phyloP scores from a whole-genome alignment of 2,888 invertebrate species.

The Trissolcus japonicus region DNA sequence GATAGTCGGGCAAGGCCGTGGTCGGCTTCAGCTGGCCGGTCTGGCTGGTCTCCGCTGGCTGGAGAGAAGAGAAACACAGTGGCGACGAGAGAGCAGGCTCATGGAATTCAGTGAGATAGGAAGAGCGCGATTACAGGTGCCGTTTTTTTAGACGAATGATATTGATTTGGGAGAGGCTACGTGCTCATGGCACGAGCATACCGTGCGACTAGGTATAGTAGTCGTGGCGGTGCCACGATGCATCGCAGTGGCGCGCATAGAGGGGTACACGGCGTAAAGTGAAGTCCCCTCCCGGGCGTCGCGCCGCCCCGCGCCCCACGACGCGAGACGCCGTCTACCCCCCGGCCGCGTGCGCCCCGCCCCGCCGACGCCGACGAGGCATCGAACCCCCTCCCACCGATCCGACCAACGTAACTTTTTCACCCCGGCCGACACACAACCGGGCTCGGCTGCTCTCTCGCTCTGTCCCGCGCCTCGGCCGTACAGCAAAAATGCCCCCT shows the following conservation, averaged over 20 bases:
- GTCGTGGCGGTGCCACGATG: conserved; percentile 69
- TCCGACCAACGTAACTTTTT: conserved; percentile 63
- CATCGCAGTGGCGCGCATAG: conserved; percentile 70
- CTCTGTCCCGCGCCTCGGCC: conserved; percentile 20
- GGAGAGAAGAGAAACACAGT: conserved; percentile 28
- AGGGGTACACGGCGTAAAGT: conserved; percentile 26
- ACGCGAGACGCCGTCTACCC: conserved; percentile 54
- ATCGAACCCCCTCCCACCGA: conserved; percentile 28
- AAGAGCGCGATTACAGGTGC: conserved; percentile 63
- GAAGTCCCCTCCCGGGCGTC: conserved; percentile 75
- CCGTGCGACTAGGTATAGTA: conserved; percentile 68
- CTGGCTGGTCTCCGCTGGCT: conserved; percentile 40
- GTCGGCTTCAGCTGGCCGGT: conserved; percentile 19
- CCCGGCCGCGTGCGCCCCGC: conserved; percentile 40
- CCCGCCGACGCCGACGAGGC: conserved; percentile 18
- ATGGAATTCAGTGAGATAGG: conserved; percentile 50
- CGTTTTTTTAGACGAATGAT: conserved; percentile 75
- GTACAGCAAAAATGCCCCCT: conserved; percentile 24
- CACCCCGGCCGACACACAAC: conserved; percentile 52
- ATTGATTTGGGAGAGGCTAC: conserved; percentile 76
- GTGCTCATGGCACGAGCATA: conserved; percentile 73
- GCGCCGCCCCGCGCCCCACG: conserved; percentile 59
- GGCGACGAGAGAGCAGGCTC: conserved; percentile 22
- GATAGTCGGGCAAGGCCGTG: conserved; percentile 57
- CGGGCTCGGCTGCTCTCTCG: conserved; percentile 49